Conservation (phyloP, 2,888 invertebrate genomes). For the Cataglyphis cursor region DNA sequence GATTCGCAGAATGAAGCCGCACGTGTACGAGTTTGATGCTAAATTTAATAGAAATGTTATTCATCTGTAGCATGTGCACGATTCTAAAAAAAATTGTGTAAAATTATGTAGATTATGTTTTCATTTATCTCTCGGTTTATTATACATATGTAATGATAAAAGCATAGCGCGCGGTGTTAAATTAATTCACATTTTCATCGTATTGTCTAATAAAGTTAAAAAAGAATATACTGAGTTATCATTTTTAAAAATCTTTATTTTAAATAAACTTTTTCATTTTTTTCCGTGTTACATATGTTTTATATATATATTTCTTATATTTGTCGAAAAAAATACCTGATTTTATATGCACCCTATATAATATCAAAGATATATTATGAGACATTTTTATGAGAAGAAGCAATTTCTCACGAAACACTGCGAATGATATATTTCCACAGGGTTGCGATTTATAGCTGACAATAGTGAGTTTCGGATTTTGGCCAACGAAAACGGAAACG, state of each 20-base stretch:
- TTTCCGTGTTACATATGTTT: not conserved
- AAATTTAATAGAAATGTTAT: slow-evolving; percentile 19
- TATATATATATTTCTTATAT: not conserved
- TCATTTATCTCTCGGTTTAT: slow-evolving; percentile 1
- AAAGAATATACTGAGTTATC: not conserved
- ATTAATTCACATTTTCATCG: slow-evolving; percentile 17
- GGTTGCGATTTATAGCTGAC: slow-evolving; percentile 40
- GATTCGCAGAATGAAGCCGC: slow-evolving; percentile 30
- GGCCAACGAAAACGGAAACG: slow-evolving; percentile 52
- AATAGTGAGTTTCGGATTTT: slow-evolving; percentile 48
- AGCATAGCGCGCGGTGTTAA: not conserved
- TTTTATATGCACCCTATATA: not conserved
- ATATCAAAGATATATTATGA: slow-evolving; percentile 18
- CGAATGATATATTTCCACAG: slow-evolving; percentile 26
- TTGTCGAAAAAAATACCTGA: not conserved
- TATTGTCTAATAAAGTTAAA: not conserved
- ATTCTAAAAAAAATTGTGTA: slow-evolving; percentile 21
- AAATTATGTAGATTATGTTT: slow-evolving; percentile 24
- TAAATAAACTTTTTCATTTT: not conserved
- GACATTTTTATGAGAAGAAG: slow-evolving; percentile 2
- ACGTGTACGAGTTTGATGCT: slow-evolving; percentile 12
- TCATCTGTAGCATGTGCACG: not conserved
- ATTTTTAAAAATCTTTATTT: not conserved
- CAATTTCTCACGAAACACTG: slow-evolving; percentile 9
- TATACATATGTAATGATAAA: not conserved